Conservation (phyloP, 2,888 invertebrate species). For the Chymomyza caudatula region DNA sequence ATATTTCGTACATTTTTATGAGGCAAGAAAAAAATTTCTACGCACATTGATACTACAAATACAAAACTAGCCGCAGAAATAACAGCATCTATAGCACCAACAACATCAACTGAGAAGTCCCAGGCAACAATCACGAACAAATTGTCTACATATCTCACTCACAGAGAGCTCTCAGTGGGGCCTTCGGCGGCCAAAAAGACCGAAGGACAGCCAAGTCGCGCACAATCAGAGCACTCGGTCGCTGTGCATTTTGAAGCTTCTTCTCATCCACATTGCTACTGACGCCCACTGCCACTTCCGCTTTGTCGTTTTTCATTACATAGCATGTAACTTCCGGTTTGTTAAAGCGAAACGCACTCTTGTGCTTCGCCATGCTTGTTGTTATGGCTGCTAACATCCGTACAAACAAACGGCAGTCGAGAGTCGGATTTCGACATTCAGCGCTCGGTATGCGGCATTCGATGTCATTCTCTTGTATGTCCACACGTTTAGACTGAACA, state of each 20-base stretch:
- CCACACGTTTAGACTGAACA: conserved; percentile 70
- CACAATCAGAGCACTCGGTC: conserved; percentile 24
- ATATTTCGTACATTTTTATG: conserved; percentile 69
- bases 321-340: conserved; percentile 72
- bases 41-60: conserved; percentile 21
- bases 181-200: background rate
- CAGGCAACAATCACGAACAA: conserved; percentile 61
- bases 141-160: conserved; percentile 69
- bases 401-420: conserved; percentile 51
- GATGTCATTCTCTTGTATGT: conserved; percentile 44
- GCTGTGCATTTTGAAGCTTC: background rate
- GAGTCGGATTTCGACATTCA: conserved; percentile 1
- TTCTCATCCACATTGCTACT: background rate
- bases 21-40: conserved; percentile 58
- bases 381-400: conserved; percentile 66
- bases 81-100: background rate
- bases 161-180: conserved; percentile 19
- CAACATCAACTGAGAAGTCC: background rate
- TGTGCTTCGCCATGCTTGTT: conserved; percentile 34
- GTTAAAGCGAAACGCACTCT: conserved; percentile 69
- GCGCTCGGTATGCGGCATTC: background rate
- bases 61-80: conserved; percentile 8
- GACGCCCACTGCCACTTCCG: conserved; percentile 56
- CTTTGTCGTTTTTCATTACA: conserved; percentile 70
- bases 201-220: background rate